Evolutionary conservation across 2,888 invertebrate genomes (phyloP), one percentile per base, ranked within the genome.

Genomic region (Mimumesa dahlbomi): DNA sequence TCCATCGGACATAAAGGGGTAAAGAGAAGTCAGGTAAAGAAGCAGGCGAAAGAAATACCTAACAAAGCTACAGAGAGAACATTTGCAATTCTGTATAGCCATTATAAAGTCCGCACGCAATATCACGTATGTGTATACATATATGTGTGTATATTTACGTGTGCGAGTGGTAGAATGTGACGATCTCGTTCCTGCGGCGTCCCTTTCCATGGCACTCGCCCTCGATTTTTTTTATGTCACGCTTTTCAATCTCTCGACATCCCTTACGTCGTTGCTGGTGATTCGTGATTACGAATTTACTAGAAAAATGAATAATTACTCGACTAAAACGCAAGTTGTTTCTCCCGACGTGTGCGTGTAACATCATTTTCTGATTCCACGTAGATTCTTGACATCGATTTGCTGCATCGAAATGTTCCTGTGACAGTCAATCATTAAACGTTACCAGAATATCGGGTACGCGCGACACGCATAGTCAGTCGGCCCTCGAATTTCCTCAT

Each of bases 101-200:
- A 83, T 82, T 83, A 86, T 84, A 82, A 77, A 73, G 81, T 82
- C 81, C 76, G 79, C 85, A 83, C 84, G 85, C 84, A 77, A 85
- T 56, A 67, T 52, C 73, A 67, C 72, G 70, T 68, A 63, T 73
- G 21, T 36, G 31, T 3, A 7, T 25, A 7, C 7, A 7, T 25
- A 7, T 7, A 7, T 7, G 25, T 7, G 25, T 7, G 25, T 3
- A 7, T 7, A 25, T 25, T 25, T 25, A 25, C 7, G 7, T 7
- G 25, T 7, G 56, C 36, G 40, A 48, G 16, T 45, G 6, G 7
- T 18, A 46, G 25, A 25, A 53, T 52, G 43, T 40, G 50, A 68
- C 65, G 25, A 45, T 46, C n/a, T 22, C 34, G 56, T 64, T 49
- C 13, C 9, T 34, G n/a, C 16, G 16, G 16, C 31, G 49, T 16